phyloP scores from a whole-genome alignment of 1,140 invertebrate genomes.

The Scaptodrosophila lebanonensis region DNA sequence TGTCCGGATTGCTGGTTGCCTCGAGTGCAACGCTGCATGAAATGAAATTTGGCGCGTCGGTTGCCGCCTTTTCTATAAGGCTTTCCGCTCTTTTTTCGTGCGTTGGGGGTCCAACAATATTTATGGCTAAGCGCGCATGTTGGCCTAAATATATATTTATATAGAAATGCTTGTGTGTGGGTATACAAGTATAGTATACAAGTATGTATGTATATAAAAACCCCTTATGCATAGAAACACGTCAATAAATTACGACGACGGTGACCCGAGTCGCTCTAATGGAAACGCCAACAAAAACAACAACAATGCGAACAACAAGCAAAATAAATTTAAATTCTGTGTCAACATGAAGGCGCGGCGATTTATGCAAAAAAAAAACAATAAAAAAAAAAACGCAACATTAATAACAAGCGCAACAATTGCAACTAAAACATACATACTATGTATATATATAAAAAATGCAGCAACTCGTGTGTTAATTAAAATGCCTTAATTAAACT shows the following conservation, averaged over 20 bases:
- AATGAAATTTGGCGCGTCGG: constrained; percentile 68
- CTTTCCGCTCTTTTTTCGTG: constrained; percentile 28
- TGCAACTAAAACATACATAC: constrained; percentile 10
- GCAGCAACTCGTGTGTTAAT: constrained; percentile 51
- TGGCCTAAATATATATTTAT: constrained; percentile 42
- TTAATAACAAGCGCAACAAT: constrained; percentile 1
- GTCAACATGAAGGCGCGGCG: constrained; percentile 52
- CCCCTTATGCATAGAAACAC: constrained; percentile 54
- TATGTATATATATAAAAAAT: constrained; percentile 11
- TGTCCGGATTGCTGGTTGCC: constrained; percentile 15
- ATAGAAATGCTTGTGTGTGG: neutral
- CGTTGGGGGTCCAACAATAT: constrained; percentile 56
- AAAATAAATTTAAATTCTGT: constrained; percentile 71
- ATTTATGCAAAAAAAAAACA: constrained; percentile 53
- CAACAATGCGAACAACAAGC: constrained; percentile 39
- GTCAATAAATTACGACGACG: constrained; percentile 54
- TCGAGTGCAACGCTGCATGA: constrained; percentile 56
- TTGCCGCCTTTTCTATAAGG: constrained; percentile 11
- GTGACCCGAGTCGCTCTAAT: constrained; percentile 50
- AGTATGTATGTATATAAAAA: constrained; percentile 21
- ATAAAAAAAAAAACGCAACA: constrained; percentile 17
- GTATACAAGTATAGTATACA: constrained; percentile 7
- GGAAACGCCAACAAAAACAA: constrained; percentile 10
- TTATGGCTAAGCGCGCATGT: constrained; percentile 65
- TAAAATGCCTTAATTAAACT: constrained; percentile 70